A percentile compares a stretch with the other conserved stretches of the same genome.
These are phyloP conservation scores for Eupithecia insigniata DNA, from an alignment of 2,888 invertebrate species.

Conservation along the genomic window DNA sequence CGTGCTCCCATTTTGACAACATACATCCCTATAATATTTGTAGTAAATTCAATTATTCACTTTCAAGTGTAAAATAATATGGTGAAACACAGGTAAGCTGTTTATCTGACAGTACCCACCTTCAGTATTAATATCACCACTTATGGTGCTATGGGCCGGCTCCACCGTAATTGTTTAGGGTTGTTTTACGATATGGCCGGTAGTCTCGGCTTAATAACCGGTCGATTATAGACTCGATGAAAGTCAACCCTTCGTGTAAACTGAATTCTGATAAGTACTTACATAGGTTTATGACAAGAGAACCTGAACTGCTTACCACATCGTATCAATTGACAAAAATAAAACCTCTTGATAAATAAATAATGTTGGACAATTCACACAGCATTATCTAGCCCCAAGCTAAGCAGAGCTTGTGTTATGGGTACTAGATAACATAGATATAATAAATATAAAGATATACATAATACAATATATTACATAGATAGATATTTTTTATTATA, in stretches of 20 bases:
- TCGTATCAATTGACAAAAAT: background rate
- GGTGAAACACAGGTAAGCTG: background rate
- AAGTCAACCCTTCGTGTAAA: background rate
- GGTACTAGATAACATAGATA: too few relatives aligned
- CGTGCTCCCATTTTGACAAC: too few relatives aligned
- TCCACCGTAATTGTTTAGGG: conserved; percentile 77
- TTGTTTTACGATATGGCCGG: conserved; percentile 62
- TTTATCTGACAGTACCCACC: conserved; percentile 35
- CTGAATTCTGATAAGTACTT: background rate
- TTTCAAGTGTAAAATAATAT: background rate
- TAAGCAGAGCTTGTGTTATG: too few relatives aligned
- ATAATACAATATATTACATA: too few relatives aligned
- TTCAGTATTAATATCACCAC: conserved; percentile 64
- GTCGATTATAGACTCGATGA: conserved; percentile 46
- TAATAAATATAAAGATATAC: too few relatives aligned
- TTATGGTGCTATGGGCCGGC: conserved; percentile 69
- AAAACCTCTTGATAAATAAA: background rate
- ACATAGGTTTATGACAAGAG: background rate
- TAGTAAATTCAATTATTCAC: background rate
- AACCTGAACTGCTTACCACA: too few relatives aligned
- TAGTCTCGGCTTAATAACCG: conserved; percentile 56
- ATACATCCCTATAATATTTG: too few relatives aligned
- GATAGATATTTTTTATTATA: too few relatives aligned
- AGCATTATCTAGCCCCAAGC: too few relatives aligned
- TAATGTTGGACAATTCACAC: too few relatives aligned